These are phyloP conservation scores for Tychaedon coryphoeus DNA, from an alignment of 2,113 vertebrate genomes.

Conservation along the genomic window DNA sequence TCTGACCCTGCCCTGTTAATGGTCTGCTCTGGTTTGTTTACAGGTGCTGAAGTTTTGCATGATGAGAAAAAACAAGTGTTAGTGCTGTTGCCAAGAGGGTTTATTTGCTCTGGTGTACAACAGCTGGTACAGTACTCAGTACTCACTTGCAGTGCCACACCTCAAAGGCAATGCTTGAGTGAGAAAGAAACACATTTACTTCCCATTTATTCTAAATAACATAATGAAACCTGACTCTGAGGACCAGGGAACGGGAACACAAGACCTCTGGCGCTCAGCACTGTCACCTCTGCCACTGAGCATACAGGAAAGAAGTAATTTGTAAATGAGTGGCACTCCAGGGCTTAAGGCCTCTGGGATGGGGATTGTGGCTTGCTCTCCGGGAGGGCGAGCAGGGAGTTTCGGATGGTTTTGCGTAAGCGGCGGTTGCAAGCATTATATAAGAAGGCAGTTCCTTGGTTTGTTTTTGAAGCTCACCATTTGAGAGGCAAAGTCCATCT, in stretches of 20 bases:
- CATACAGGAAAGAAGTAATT: not conserved
- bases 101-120: not conserved
- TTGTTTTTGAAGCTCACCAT: conserved; percentile 86
- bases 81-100: not conserved
- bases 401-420: conserved; percentile 15
- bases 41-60: not conserved
- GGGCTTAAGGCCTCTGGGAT: conserved; percentile 6
- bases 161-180: not conserved
- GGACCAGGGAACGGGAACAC: not conserved
- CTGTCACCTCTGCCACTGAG: not conserved
- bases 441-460: not conserved
- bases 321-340: not conserved
- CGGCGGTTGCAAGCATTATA: not conserved
- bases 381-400: not conserved
- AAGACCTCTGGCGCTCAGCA: not conserved
- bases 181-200: not conserved
- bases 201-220: not conserved
- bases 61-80: not conserved
- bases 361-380: not conserved
- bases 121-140: not conserved
- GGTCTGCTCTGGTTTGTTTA: not conserved
- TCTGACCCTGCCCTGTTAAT: not conserved
- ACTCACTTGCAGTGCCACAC: not conserved
- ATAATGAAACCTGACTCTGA: not conserved
- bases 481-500: conserved; percentile 62